Conservation (phyloP, 2,113 vertebrate species). For the Mesembrinibis cayennensis region DNA sequence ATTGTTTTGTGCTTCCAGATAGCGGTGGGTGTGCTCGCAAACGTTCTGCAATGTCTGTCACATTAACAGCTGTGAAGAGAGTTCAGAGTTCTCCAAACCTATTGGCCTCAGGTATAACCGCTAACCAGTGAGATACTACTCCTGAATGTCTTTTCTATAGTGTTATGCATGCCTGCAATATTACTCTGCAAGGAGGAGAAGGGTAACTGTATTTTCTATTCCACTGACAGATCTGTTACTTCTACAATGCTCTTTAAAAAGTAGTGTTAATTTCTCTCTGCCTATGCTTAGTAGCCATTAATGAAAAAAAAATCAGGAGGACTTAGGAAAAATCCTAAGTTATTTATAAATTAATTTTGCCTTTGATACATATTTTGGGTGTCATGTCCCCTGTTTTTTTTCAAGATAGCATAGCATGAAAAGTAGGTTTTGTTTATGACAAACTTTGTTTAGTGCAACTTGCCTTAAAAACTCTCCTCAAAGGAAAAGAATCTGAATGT, state of each 20-base stretch:
- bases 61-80: conserved; percentile 96
- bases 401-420: not conserved
- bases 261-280: not conserved
- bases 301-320: not conserved
- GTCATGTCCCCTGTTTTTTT: not conserved
- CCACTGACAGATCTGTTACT: not conserved
- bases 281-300: not conserved
- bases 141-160: conserved; percentile 18
- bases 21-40: conserved; percentile 92
- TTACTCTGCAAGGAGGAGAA: not conserved
- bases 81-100: conserved; percentile 98
- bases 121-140: conserved; percentile 38
- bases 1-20: conserved; percentile 91
- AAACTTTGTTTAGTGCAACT: not conserved
- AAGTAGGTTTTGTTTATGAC: not conserved
- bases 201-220: not conserved
- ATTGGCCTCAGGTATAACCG: conserved; percentile 88
- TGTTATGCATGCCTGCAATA: not conserved
- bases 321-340: not conserved
- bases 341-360: not conserved
- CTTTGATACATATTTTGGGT: not conserved
- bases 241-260: not conserved
- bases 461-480: not conserved
- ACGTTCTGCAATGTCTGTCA: conserved; percentile 90
- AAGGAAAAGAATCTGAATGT: not conserved